Base-by-base conservation (phyloP, 2,797 vertebrate genomes). In the Nothura maculosa region DNA sequence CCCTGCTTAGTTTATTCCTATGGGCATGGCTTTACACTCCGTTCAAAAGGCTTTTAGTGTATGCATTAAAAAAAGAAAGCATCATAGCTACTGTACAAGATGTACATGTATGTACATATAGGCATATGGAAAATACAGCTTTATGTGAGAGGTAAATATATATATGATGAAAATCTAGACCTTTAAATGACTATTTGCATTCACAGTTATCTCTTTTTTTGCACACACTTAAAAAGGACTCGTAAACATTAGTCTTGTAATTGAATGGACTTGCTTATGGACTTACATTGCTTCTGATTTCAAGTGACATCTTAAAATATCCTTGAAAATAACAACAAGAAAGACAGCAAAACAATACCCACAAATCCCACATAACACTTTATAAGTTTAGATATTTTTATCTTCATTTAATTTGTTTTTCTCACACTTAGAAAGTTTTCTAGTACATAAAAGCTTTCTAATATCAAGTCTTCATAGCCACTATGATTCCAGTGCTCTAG, bases 401-500 rank as follows among this genome's bases (percentile, higher is more conserved):
- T 90, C 1, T 36, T 47, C 36, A 34, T 84, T 84, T 70, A 92
- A 34, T 24, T 83, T 92, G n/a, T 4, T 81, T 95, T 90, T 72
- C 42, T 78, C 64, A 77, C 22, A 21, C 61, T 72, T 8, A 58
- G 27, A 84, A 61, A 62, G 9, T 6, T 63, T 81, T 72, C 64
- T 48, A 79, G 20, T 87, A 42, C 67, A 34, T 81, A 73, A 96
- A 84, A 68, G 34, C 4, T 62, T 81, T 92, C 28, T 77, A 85
- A 82, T 90, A 57, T 66, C 64, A 94, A 87, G 96, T 91, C 85
- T 74, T 57, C 25, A 72, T 79, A 73, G 15, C 68, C 87, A 5
- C 76, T 95, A 45, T 94, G 63, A 68, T 95, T 90, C 70, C 32
- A 69, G 63, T 67, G 22, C 14, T 89, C 22, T 95, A 60, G 21